Evolutionary conservation across 2,888 invertebrate genomes (phyloP), one percentile per base, ranked within the genome.

Genomic region (Poecilobothrus nobilitatus): DNA sequence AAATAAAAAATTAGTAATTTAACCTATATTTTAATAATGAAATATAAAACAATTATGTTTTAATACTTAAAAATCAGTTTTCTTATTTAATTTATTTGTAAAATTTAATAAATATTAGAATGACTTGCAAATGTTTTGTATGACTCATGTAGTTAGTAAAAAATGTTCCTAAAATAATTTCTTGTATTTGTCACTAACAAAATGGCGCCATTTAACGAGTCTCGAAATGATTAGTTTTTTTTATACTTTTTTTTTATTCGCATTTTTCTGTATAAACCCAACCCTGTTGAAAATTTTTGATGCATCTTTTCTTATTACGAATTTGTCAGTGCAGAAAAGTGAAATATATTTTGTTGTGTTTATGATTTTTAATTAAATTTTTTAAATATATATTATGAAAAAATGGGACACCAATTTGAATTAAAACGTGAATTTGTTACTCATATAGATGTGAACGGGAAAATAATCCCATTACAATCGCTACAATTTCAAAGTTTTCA

Each of bases 201-300:
- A 53, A 53, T 53, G 53, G 53, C 53, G 53, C 53, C 18, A 53
- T 18, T 41, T 12, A 53, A 53, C 15, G 53, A 53, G 53, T 18
- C 53, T 53, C 53, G 53, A 53, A 53, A 18, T 18, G 18, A 53
- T 53, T 41, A 53, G 15, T 1, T 18, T 53, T 53, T 53, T 53
- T 53, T 18, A 15, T 53, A 18, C 18, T 53, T 53, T 53, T 53
- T 53, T 37, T 18, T 18, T 53, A 53, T 15, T 53, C 53, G 53
- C 53, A 53, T 53, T 53, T 53, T 53, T 53, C 53, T 53, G 53
- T 53, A 53, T n/a, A 53, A 53, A 53, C 53, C 53, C 53, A 53
- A 53, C 53, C 53, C 53, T 53, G 53, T 53, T 53, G 53, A 53
- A 53, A 53, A 53, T 53, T 53, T 53, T 53, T 53, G 53, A 53